A percentile compares a stretch with the other conserved stretches of the same genome.
These are phyloP conservation scores for Volucella inflata DNA, from an alignment of 2,888 invertebrate genomes.

Conservation along the genomic window DNA sequence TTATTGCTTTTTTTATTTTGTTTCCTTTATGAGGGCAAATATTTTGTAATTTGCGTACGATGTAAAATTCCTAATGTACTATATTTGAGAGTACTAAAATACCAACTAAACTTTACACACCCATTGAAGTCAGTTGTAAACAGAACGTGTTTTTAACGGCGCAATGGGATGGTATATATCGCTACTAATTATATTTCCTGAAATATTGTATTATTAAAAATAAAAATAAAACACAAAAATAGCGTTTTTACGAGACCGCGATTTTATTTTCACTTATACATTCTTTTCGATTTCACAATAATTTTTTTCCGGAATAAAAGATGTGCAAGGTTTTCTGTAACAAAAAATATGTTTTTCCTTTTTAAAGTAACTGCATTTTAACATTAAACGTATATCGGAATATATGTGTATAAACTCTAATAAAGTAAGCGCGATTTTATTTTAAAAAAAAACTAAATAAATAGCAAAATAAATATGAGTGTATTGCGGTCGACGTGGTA, in stretches of 20 bases:
- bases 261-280: slow-evolving; percentile 65
- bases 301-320: slow-evolving; percentile 62
- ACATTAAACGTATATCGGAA: slow-evolving; percentile 34
- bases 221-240: neutral
- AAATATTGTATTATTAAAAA: neutral
- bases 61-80: no score
- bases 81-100: no score
- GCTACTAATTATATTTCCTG: no score
- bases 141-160: no score
- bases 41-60: no score
- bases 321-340: slow-evolving; percentile 57
- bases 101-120: no score
- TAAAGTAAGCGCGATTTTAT: slow-evolving; percentile 22
- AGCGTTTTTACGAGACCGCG: slow-evolving; percentile 57
- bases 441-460: slow-evolving; percentile 43
- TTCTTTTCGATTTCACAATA: slow-evolving; percentile 59
- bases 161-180: no score
- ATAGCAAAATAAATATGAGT: slow-evolving; percentile 55
- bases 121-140: no score
- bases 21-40: no score
- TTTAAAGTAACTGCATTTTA: slow-evolving; percentile 36
- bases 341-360: slow-evolving; percentile 47
- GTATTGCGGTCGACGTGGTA: slow-evolving; percentile 16
- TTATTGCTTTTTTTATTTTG: no score
- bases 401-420: slow-evolving; percentile 16